phyloP scores from a whole-genome alignment of 2,888 invertebrate species.

The Catonia carolina region DNA sequence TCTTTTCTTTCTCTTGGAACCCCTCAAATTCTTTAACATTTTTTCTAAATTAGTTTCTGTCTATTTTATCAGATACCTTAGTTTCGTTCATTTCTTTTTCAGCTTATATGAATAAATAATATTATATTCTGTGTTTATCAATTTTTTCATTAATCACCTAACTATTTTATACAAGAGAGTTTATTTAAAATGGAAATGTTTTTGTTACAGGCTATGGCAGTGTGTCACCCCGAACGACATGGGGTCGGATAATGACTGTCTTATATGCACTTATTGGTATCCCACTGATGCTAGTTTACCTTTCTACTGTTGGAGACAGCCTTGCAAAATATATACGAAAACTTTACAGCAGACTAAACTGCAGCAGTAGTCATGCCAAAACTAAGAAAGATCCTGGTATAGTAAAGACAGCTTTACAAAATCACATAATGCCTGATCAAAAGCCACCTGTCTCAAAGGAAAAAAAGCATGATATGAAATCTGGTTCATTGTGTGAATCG shows the following conservation, averaged over 20 bases:
- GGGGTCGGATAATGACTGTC: constrained; percentile 75
- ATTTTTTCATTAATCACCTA: no score
- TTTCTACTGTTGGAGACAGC: constrained; percentile 80
- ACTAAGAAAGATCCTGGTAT: constrained; percentile 26
- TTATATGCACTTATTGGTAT: constrained; percentile 80
- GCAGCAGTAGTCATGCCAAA: constrained; percentile 22
- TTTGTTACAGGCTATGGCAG: constrained; percentile 69
- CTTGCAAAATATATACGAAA: constrained; percentile 71
- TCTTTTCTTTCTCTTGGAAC: no score
- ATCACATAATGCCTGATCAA: constrained; percentile 30
- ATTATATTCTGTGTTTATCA: no score
- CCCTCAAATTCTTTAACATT: no score
- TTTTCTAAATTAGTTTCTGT: no score
- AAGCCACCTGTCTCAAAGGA: constrained; percentile 18
- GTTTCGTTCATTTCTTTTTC: no score
- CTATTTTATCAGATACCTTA: no score
- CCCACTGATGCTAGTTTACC: constrained; percentile 79
- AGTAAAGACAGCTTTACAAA: constrained; percentile 29
- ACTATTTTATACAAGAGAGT: no score
- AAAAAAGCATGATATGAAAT: constrained; percentile 24
- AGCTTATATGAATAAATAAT: no score
- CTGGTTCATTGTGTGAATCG: not conserved
- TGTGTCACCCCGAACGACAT: constrained; percentile 70
- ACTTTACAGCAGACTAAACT: constrained; percentile 49
- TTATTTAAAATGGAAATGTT: no score